phyloP scores from a whole-genome alignment of 2,888 invertebrate species.

The Timandra comae region DNA sequence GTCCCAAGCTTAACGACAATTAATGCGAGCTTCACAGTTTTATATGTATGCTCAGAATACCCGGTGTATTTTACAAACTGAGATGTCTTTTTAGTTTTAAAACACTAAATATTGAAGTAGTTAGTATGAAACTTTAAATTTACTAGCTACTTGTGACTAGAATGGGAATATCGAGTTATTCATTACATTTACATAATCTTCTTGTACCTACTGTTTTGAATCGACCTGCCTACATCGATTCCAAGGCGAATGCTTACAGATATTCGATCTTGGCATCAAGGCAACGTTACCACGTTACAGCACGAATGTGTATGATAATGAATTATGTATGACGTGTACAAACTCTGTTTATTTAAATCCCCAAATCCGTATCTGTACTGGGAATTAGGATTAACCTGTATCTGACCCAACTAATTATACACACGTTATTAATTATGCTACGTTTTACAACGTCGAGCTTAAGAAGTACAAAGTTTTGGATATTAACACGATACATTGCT shows the following conservation, averaged over 20 bases:
- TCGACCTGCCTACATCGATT: constrained; percentile 23
- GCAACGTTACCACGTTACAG: constrained; percentile 31
- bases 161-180: neutral
- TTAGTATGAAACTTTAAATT: too few relatives aligned
- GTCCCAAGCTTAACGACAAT: constrained; percentile 20
- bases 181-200: constrained; percentile 19
- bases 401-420: constrained; percentile 39
- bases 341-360: constrained; percentile 25
- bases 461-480: constrained; percentile 34
- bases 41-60: too few relatives aligned
- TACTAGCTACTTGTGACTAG: neutral
- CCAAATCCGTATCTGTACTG: constrained; percentile 27
- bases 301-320: constrained; percentile 25
- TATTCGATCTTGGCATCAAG: constrained; percentile 42
- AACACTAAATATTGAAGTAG: too few relatives aligned
- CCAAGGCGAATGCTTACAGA: constrained; percentile 38
- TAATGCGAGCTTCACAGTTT: too few relatives aligned
- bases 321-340: constrained; percentile 33
- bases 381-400: constrained; percentile 31
- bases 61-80: too few relatives aligned
- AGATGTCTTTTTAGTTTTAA: too few relatives aligned
- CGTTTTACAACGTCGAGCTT: constrained; percentile 27
- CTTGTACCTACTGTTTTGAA: constrained; percentile 18
- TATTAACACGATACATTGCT: constrained; percentile 14
- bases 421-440: constrained; percentile 38